phyloP scores from a whole-genome alignment of 1,140 invertebrate species.

The Notospermus geniculatus region DNA sequence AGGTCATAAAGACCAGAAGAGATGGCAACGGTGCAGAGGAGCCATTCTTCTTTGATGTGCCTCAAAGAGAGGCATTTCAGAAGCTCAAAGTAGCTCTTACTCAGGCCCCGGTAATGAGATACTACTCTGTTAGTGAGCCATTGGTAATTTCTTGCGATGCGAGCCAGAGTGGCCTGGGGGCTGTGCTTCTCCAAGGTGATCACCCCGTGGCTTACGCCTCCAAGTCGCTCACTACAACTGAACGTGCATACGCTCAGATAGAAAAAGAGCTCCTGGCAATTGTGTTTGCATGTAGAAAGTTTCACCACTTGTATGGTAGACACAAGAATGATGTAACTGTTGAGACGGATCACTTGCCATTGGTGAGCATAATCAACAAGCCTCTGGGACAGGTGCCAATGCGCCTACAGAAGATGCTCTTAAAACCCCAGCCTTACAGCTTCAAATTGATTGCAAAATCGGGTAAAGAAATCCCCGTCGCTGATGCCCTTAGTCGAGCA shows the following conservation, averaged over 20 bases:
- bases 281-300: neutral
- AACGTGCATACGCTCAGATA: neutral
- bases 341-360: no score
- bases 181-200: neutral
- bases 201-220: neutral
- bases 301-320: neutral
- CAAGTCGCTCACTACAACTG: neutral
- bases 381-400: neutral
- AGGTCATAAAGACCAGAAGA: slow-evolving; percentile 9
- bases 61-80: neutral
- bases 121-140: neutral
- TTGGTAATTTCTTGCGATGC: neutral
- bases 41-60: neutral
- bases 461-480: neutral
- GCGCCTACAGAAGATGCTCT: neutral
- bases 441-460: neutral
- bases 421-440: no score
- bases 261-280: neutral
- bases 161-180: neutral
- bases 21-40: neutral
- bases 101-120: neutral
- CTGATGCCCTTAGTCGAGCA: neutral
- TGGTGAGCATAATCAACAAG: neutral
- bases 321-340: neutral
- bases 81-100: neutral